phyloP scores from a whole-genome alignment of 2,888 invertebrate species.

The Diadegma fenestrale region DNA sequence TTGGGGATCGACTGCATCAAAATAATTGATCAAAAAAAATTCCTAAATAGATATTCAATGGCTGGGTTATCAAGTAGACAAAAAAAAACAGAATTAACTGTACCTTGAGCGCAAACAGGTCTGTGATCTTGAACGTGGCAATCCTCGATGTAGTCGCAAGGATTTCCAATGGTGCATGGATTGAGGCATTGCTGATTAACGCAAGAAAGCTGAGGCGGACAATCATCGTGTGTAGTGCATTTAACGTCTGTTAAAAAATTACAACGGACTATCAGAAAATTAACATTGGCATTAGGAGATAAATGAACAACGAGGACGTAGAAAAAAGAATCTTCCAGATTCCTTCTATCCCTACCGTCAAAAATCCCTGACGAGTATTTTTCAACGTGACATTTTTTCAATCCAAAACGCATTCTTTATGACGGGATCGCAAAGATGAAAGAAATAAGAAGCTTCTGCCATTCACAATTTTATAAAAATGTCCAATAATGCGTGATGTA shows the following conservation, averaged over 20 bases:
- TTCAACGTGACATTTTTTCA: conserved; percentile 56
- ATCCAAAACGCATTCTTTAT: conserved; percentile 53
- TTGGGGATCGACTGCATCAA: conserved; percentile 64
- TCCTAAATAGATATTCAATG: background rate
- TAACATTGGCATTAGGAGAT: conserved; percentile 47
- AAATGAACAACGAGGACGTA: conserved; percentile 38
- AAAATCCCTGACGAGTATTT: conserved; percentile 35
- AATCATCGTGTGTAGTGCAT: conserved; percentile 93
- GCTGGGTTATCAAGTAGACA: background rate
- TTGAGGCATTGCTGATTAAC: conserved; percentile 92
- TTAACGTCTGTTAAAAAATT: conserved; percentile 88
- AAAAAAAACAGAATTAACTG: conserved; percentile 53
- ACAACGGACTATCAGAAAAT: conserved; percentile 65
- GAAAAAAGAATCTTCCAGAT: conserved; percentile 21
- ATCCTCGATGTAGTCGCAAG: conserved; percentile 91
- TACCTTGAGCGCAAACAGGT: conserved; percentile 93
- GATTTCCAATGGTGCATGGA: conserved; percentile 91
- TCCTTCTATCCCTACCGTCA: conserved; percentile 49
- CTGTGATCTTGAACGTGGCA: conserved; percentile 94
- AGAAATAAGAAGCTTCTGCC: conserved; percentile 49
- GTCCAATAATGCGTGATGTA: conserved; percentile 16
- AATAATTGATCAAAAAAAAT: conserved; percentile 37
- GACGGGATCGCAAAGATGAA: conserved; percentile 8
- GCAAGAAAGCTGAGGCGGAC: conserved; percentile 92
- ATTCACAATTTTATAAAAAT: conserved; percentile 34